A percentile compares a stretch with the other conserved stretches of the same genome.
Evolutionary conservation across 1,140 invertebrate species (phyloP).

Genomic region (Bombus turneri): DNA sequence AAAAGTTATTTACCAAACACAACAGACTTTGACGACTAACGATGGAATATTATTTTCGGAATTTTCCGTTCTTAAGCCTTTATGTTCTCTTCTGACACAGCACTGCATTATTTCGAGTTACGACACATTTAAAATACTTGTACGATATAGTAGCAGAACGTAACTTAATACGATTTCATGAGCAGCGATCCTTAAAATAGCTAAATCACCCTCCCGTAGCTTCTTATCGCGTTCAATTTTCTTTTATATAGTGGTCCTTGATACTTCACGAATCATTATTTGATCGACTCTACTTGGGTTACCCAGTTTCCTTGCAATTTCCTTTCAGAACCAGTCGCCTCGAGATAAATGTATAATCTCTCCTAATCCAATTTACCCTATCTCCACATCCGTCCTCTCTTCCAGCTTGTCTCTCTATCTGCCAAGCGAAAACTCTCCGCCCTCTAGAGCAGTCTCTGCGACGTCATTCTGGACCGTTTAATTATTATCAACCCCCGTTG

Average conservation of each 20-base stretch:
- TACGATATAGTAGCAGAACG: no score
- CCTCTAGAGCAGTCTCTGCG: neutral
- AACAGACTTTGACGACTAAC: no score
- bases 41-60: no score
- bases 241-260: neutral
- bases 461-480: slow-evolving; percentile 41
- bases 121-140: no score
- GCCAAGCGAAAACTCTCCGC: neutral
- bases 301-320: neutral
- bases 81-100: no score
- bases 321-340: neutral
- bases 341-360: slow-evolving; percentile 22
- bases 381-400: slow-evolving; percentile 10
- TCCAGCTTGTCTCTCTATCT: neutral
- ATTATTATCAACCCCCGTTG: slow-evolving; percentile 52
- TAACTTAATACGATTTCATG: no score
- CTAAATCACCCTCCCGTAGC: no score
- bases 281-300: neutral
- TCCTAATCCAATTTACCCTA: slow-evolving; percentile 25
- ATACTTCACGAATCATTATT: neutral
- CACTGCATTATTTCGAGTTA: no score
- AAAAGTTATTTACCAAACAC: no score
- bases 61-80: no score
- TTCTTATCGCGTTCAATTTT: neutral
- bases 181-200: no score